Base-by-base conservation (phyloP, 2,797 vertebrate genomes). In the Manis crassicaudata region DNA sequence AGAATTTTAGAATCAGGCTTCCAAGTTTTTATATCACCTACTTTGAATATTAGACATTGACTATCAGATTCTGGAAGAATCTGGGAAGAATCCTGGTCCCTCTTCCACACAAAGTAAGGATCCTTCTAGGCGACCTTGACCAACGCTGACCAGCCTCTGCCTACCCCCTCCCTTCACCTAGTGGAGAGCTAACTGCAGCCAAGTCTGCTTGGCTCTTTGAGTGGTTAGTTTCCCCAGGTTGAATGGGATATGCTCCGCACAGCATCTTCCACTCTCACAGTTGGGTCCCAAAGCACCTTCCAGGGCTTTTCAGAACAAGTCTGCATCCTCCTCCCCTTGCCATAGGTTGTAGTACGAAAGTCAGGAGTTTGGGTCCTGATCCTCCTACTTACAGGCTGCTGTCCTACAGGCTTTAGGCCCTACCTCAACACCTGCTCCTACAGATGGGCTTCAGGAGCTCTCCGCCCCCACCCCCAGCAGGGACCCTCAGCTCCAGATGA, bases 1-100 rank as follows among this genome's bases (percentile, higher is more conserved):
- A 62, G 93, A 86, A 63, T 87, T 92, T 93, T 73, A 83, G 56
- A 86, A 77, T 7, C 65, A 79, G 52, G 79, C 40, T 92, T 75
- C 62, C 60, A 92, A 72, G 70, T 83, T 18, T 82, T 77, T 88
- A 35, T 7, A 1, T 63, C 7, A 4, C 23, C 46, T 80, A 25
- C 46, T 82, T 52, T 60, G 72, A 67, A 29, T 62, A 32, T 92
- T 67, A 84, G 62, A 68, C 25, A 81, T 29, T 75, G 50, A 50
- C 18, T 70, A 60, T 56, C 46, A 60, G 62, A 82, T 9, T 18
- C 32, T 10, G 27, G 56, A 65, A 37, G 52, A 37, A 43, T 84
- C 62, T 82, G 17, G 37, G 35, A 87, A 83, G 77, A 52, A 46
- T 62, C 9, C 60, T 63, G 90, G 14, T 17, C 65, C 60, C 13